phyloP scores from a whole-genome alignment of 2,888 invertebrate species.

The Nomada goodeniana region DNA sequence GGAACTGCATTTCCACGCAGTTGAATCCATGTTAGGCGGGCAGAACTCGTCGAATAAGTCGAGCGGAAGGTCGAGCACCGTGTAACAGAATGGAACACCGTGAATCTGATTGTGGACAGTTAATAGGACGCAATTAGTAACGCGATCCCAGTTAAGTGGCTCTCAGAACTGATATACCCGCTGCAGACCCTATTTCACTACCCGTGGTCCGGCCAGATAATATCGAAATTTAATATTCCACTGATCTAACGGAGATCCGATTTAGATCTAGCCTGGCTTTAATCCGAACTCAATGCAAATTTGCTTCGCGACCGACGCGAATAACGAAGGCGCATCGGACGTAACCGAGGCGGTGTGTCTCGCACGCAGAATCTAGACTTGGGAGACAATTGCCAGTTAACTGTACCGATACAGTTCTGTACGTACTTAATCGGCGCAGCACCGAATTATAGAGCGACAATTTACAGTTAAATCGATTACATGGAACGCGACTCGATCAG shows the following conservation, averaged over 20 bases:
- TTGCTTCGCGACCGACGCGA: neutral
- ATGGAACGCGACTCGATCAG: neutral
- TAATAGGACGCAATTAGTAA: conserved; percentile 51
- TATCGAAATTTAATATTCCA: conserved; percentile 49
- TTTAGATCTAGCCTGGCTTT: conserved; percentile 13
- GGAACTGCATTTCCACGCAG: neutral
- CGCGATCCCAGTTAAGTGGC: conserved; percentile 41
- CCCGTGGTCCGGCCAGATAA: neutral
- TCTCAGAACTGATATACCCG: conserved; percentile 26
- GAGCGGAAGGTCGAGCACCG: conserved; percentile 14
- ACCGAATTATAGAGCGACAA: conserved; percentile 28
- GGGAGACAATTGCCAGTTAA: conserved; percentile 14
- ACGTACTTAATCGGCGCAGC: conserved; percentile 20
- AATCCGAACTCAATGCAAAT: conserved; percentile 33
- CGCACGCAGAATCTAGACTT: conserved; percentile 23
- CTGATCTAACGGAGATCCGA: conserved; percentile 30
- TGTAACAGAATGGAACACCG: conserved; percentile 43
- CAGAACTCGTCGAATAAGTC: conserved; percentile 9
- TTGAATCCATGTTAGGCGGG: neutral
- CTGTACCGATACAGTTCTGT: neutral
- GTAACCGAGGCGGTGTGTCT: neutral
- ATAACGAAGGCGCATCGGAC: conserved; percentile 12
- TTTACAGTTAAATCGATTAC: conserved; percentile 21
- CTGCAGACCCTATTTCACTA: neutral
- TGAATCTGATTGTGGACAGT: conserved; percentile 51